Conservation (phyloP, 2,113 vertebrate genomes). For the Tursiops truncatus region DNA sequence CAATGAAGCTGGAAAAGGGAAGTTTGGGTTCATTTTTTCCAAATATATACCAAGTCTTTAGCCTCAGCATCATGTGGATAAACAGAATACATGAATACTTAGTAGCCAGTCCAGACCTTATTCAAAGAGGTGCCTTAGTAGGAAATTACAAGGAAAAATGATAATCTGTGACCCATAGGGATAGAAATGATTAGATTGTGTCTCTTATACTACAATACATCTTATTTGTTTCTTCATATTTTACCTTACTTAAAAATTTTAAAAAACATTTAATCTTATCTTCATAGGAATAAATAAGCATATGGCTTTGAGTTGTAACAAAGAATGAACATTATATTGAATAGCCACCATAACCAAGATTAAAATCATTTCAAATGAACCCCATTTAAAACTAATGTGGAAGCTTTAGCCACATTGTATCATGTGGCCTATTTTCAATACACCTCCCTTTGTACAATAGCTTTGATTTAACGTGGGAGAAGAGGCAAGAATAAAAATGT, state of each 20-base stretch:
- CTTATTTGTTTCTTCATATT: slow-evolving; percentile 46
- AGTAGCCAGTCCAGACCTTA: not conserved
- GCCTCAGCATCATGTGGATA: not conserved
- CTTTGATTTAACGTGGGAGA: slow-evolving; percentile 58
- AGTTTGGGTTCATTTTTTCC: not conserved
- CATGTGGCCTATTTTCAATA: slow-evolving; percentile 26
- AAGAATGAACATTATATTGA: not conserved
- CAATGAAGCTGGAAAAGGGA: not conserved
- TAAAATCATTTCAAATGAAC: slow-evolving; percentile 36
- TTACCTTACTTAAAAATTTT: not conserved
- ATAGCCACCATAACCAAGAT: not conserved
- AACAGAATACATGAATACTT: slow-evolving; percentile 25
- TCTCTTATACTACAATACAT: not conserved
- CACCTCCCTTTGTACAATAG: not conserved
- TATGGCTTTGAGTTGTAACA: not conserved
- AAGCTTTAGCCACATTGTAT: not conserved
- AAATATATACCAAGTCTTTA: not conserved
- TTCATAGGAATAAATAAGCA: not conserved
- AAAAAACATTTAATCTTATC: not conserved
- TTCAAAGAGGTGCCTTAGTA: not conserved
- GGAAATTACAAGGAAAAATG: slow-evolving; percentile 18
- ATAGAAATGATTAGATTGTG: slow-evolving; percentile 4
- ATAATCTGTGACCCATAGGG: not conserved
- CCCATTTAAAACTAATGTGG: slow-evolving; percentile 29
- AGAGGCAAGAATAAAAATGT: slow-evolving; percentile 56